Evolutionary conservation across 2,797 vertebrate genomes (phyloP), one percentile per base, ranked within the genome.

Genomic region (Mus minutoides): DNA sequence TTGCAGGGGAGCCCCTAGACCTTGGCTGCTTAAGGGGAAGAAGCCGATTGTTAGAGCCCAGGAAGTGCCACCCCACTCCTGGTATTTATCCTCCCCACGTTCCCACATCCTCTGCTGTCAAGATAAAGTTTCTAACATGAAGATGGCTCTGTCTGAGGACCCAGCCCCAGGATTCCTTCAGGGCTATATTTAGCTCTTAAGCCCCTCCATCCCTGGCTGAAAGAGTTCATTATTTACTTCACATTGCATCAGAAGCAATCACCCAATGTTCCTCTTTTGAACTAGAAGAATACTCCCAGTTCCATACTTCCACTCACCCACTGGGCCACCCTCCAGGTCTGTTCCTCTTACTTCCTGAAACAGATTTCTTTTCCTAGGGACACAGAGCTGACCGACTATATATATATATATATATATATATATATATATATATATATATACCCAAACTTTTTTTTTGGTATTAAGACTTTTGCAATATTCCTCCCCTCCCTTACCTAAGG

Each of bases 201-300:
- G 92, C 73, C 60, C 94, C 76, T 88, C 79, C 90, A 71, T 93
- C 76, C 71, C 90, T 86, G 62, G 7, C 31, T 93, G 73, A 46
- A 94, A 43, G 78, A 94, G 92, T 95, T 97, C 95, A 88, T 96
- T 96, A 94, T 97, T 97, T 97, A 94, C 88, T 95, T 97, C 97
- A 86, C 87, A 97, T 96, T 96, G 94, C 6, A 56, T n/a, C 58
- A 94, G 92, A 85, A 85, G 26, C 87, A 21, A 34, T 82, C 49
- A 6, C 34, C 84, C 14, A 31, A 58, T 83, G 54, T 29, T 94
- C 62, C 58, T 91, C 76, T 89, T 95, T 94, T 4, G 46, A 1
- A 79, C 67, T 76, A 46, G 56, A 75, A 83, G 52, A 37, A 76
- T 24, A 73, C 37, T 54, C 58, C 21, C 0, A 26, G 21, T 6